phyloP scores from a whole-genome alignment of 2,797 vertebrate genomes.

The Phrynocephalus guinanensis region DNA sequence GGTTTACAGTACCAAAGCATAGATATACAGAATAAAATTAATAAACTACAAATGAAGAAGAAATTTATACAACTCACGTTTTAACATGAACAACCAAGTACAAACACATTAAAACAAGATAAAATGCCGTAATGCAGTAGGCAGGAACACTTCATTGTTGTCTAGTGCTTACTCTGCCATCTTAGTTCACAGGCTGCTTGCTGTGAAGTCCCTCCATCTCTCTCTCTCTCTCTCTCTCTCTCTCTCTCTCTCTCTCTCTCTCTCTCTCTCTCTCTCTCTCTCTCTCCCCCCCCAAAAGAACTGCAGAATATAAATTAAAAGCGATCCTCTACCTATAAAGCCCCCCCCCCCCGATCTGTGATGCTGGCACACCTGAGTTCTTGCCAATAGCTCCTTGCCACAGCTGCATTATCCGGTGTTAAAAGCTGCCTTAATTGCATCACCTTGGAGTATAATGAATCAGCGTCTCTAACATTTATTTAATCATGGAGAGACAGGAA shows the following conservation, averaged over 20 bases:
- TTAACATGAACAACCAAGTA: too few relatives aligned
- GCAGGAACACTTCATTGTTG: not conserved
- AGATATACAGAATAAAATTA: too few relatives aligned
- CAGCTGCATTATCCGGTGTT: not conserved
- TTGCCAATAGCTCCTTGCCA: not conserved
- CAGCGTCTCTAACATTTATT: conserved; percentile 24
- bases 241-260: not conserved
- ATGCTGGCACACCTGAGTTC: not conserved
- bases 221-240: not conserved
- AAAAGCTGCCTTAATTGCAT: not conserved
- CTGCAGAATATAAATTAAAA: not conserved
- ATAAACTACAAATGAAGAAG: too few relatives aligned
- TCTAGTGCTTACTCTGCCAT: not conserved
- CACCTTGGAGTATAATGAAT: not conserved
- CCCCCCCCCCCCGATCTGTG: too few relatives aligned
- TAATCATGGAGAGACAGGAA: conserved; percentile 14
- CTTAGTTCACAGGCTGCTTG: not conserved
- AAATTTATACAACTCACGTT: too few relatives aligned
- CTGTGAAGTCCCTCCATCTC: not conserved
- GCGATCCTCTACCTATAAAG: not conserved
- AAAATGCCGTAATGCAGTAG: too few relatives aligned
- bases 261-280: too few relatives aligned
- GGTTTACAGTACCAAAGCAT: too few relatives aligned
- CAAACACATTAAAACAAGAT: too few relatives aligned
- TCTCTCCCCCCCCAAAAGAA: too few relatives aligned